Evolutionary conservation across 2,113 vertebrate genomes (phyloP), one percentile per base, ranked within the genome.

Genomic region (Micromys minutus): DNA sequence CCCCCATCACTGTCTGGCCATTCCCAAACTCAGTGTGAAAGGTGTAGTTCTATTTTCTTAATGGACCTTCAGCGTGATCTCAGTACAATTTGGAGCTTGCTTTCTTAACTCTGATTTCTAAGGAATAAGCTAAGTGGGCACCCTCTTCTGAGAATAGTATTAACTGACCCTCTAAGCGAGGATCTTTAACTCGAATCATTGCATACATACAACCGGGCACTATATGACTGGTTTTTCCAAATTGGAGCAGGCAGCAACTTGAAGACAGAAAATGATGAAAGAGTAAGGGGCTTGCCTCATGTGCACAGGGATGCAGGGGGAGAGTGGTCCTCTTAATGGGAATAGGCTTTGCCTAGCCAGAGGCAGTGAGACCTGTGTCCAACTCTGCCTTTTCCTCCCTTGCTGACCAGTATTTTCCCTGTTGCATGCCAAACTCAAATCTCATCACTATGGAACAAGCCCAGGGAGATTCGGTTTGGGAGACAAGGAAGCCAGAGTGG

Each of bases 251-350:
- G 45, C 34, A 45, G 69, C 39, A 34, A 36, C 39, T 61, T 69
- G 77, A 80, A 50, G 34, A 15, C 0, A 67, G 31, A 55, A 22
- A 24, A 34, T 29, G 24, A 61, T 1, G 21, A 4, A 26, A 69
- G 3, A 61, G 65, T 0, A 24, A 26, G n/a, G 74, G 6, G 0
- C 21, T 61, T 26, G 59, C 59, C 22, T 9, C 4, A 0, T 0
- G 31, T 42, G 50, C 61, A 67, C 34, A 1, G 2, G 42, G 16
- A 16, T 36, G 3, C n/a, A 1, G 16, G 7, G 12, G 42, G 13
- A 69, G 10, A 15, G 59, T 31, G 5, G 36, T 0, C 34, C 61
- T 50, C 15, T 0, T 0, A 42, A 21, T 34, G 10, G 45, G 55
- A 47, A 10, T 0, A 3, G 67, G 34, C 39, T 89, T 45, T 39